Conservation (phyloP, 2,888 invertebrate genomes). For the Perdita meconis region DNA sequence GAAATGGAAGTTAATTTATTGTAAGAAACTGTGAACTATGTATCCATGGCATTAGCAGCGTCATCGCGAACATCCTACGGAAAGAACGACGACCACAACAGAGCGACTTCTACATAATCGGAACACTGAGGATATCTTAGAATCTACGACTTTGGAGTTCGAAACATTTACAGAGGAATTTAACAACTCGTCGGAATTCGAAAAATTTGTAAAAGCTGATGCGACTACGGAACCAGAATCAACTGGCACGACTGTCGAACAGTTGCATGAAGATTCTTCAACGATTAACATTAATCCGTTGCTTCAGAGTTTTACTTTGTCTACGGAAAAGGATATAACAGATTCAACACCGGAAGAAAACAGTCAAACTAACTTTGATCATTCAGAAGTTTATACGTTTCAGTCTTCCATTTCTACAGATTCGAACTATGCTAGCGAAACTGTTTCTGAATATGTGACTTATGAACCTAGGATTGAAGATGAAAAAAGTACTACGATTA, state of each 20-base stretch:
- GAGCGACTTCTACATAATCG: neutral
- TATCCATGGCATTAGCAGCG: constrained; percentile 20
- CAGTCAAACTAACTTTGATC: neutral
- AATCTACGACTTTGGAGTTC: neutral
- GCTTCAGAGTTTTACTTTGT: neutral
- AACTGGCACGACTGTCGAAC: neutral
- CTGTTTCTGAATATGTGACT: neutral
- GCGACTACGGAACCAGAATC: neutral
- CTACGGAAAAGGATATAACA: neutral
- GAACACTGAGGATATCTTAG: neutral
- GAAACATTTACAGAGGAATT: neutral
- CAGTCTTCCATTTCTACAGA: neutral
- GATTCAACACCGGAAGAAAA: neutral
- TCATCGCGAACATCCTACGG: neutral
- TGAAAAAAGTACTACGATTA: neutral
- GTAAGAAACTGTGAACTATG: too few species aligned
- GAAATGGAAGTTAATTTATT: neutral
- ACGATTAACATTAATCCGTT: neutral
- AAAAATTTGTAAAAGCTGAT: neutral
- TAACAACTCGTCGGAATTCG: neutral
- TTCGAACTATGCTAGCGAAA: neutral
- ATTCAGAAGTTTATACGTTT: neutral
- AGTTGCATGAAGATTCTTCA: neutral
- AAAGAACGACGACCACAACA: constrained; percentile 3
- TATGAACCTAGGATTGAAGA: neutral